These are phyloP conservation scores for Sebastes variabilis DNA, from an alignment of 2,797 vertebrate genomes.

Conservation along the genomic window DNA sequence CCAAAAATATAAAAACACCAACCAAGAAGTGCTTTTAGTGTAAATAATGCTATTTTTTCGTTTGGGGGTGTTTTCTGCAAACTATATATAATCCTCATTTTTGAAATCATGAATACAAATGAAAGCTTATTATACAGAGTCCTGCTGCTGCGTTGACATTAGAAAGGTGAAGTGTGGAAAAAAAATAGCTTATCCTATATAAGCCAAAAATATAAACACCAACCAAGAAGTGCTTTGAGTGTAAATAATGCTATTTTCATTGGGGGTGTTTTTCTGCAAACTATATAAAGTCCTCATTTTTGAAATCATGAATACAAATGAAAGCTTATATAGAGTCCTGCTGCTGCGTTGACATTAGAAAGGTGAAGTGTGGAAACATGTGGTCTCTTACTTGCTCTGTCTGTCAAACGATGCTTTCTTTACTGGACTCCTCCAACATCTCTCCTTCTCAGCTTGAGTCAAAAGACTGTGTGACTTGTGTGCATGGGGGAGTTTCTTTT, in stretches of 20 bases:
- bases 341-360: slow-evolving; percentile 72
- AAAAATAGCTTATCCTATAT: slow-evolving; percentile 55
- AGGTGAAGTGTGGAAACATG: slow-evolving; percentile 84
- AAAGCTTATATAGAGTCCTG: slow-evolving; percentile 58
- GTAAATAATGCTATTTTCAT: slow-evolving; percentile 27
- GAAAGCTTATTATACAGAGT: slow-evolving; percentile 52
- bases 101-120: slow-evolving; percentile 55
- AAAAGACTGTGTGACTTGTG: slow-evolving; percentile 61
- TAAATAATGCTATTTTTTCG: slow-evolving; percentile 39
- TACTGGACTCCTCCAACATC: slow-evolving; percentile 76
- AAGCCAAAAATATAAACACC: slow-evolving; percentile 67
- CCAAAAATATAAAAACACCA: slow-evolving; percentile 64
- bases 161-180: slow-evolving; percentile 70
- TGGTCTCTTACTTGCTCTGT: slow-evolving; percentile 93
- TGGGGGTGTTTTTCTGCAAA: slow-evolving; percentile 23
- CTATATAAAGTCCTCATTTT: slow-evolving; percentile 44
- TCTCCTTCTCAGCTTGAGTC: slow-evolving; percentile 74
- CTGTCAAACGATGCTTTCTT: slow-evolving; percentile 85
- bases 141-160: slow-evolving; percentile 68
- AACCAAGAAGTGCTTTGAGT: slow-evolving; percentile 74
- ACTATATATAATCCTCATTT: slow-evolving; percentile 50
- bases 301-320: slow-evolving; percentile 55
- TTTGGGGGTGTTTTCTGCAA: slow-evolving; percentile 20
- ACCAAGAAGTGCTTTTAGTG: slow-evolving; percentile 78
- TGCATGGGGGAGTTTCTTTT: slow-evolving; percentile 47